Evolutionary conservation across 2,113 vertebrate genomes (phyloP).

Genomic region (Spermophilus dauricus): DNA sequence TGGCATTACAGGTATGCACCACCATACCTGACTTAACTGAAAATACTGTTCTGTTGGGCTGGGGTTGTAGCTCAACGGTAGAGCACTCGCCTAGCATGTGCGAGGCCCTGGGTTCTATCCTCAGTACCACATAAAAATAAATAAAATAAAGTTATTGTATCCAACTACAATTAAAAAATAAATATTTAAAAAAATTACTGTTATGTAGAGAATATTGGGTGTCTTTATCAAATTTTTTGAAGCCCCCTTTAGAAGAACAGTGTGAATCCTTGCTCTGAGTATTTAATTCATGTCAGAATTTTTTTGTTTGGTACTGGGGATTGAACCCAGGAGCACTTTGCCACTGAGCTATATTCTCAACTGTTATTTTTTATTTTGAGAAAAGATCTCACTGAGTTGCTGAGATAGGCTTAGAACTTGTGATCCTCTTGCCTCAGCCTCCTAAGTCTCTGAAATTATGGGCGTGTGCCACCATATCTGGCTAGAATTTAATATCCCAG

Average conservation of each 20-base stretch:
- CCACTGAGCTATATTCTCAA: too few species aligned
- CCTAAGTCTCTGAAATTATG: neutral
- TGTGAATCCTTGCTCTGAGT: slow-evolving; percentile 9
- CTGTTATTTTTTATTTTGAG: neutral
- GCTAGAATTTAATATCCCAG: slow-evolving; percentile 43
- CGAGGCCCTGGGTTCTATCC: too few species aligned
- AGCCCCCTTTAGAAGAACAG: neutral
- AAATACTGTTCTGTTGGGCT: too few species aligned
- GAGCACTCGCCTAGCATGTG: too few species aligned
- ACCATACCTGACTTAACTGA: too few species aligned
- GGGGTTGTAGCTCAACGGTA: too few species aligned
- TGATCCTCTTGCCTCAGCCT: neutral
- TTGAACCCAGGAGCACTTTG: too few species aligned
- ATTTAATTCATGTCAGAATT: neutral
- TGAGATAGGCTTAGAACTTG: neutral
- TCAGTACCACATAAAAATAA: too few species aligned
- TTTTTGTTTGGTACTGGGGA: too few species aligned
- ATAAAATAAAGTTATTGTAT: too few species aligned
- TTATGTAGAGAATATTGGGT: neutral
- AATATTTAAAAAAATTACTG: neutral
- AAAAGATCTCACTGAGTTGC: neutral
- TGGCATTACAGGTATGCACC: too few species aligned
- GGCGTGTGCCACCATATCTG: neutral
- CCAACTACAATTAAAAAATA: too few species aligned
- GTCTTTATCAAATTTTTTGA: neutral